Evolutionary conservation across 2,888 invertebrate genomes (phyloP).

Genomic region (Phengaris alcon): DNA sequence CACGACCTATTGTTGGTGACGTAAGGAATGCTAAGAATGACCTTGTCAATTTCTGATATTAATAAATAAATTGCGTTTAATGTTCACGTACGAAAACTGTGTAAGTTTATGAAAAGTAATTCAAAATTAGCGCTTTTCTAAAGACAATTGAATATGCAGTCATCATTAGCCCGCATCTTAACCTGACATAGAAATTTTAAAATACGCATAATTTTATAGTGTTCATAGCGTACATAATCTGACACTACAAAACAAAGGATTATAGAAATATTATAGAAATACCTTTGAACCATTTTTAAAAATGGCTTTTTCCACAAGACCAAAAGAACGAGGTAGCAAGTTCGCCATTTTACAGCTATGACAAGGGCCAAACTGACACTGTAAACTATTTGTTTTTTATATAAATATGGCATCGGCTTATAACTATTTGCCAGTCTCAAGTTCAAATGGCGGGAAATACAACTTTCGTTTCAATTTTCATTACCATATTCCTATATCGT

Average conservation of each 20-base stretch:
- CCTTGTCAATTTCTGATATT: constrained; percentile 69
- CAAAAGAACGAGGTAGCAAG: constrained; percentile 85
- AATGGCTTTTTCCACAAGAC: constrained; percentile 84
- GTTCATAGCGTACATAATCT: constrained; percentile 6
- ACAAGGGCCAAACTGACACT: constrained; percentile 23
- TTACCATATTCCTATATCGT: too few relatives aligned
- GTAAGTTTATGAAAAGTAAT: constrained; percentile 27
- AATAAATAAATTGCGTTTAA: constrained; percentile 38
- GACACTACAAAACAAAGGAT: background rate
- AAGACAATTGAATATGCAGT: background rate
- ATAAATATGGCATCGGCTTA: too few relatives aligned
- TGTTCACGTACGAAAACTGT: constrained; percentile 31
- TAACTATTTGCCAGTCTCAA: too few relatives aligned
- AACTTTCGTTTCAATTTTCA: too few relatives aligned
- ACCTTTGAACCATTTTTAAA: constrained; percentile 87
- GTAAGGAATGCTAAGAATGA: constrained; percentile 66
- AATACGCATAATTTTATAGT: background rate
- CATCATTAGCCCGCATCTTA: background rate
- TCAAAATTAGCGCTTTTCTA: constrained; percentile 38
- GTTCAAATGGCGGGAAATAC: too few relatives aligned
- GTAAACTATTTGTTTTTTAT: too few relatives aligned
- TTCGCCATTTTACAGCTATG: constrained; percentile 84
- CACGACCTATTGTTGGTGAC: constrained; percentile 51
- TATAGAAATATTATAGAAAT: constrained; percentile 42
- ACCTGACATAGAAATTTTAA: background rate